Conservation (phyloP, 2,888 invertebrate genomes). For the Lydus trimaculatus region DNA sequence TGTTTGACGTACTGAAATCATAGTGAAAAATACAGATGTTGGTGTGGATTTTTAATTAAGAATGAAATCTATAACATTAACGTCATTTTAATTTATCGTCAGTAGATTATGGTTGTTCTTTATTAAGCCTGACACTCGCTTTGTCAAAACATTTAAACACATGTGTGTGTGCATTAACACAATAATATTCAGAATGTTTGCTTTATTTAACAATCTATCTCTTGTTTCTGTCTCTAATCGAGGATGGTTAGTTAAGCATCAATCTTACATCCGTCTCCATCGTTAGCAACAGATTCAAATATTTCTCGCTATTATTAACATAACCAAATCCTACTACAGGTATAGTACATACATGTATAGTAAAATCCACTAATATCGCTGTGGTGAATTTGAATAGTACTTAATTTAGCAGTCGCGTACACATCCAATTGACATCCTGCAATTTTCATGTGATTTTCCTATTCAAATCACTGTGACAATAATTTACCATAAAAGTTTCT, state of each 20-base stretch:
- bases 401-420: slow-evolving; percentile 6
- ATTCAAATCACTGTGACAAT: neutral
- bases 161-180: slow-evolving; percentile 16
- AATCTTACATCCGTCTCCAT: slow-evolving; percentile 18
- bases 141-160: slow-evolving; percentile 23
- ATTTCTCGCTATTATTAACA: slow-evolving; percentile 17
- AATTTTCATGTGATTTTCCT: neutral
- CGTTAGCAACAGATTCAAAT: slow-evolving; percentile 12
- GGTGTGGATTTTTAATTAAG: slow-evolving; percentile 15
- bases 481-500: neutral
- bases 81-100: slow-evolving; percentile 19
- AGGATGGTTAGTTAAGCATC: neutral
- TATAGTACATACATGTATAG: neutral
- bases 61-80: slow-evolving; percentile 9
- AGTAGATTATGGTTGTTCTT: slow-evolving; percentile 24
- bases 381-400: neutral
- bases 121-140: slow-evolving; percentile 21
- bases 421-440: neutral
- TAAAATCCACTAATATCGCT: slow-evolving; percentile 6
- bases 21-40: too few relatives aligned
- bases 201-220: neutral
- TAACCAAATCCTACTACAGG: neutral
- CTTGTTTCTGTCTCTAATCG: neutral
- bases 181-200: neutral
- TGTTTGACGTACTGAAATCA: too few relatives aligned